These are phyloP conservation scores for Cherax quadricarinatus DNA, from an alignment of 1,140 invertebrate species.

Conservation along the genomic window DNA sequence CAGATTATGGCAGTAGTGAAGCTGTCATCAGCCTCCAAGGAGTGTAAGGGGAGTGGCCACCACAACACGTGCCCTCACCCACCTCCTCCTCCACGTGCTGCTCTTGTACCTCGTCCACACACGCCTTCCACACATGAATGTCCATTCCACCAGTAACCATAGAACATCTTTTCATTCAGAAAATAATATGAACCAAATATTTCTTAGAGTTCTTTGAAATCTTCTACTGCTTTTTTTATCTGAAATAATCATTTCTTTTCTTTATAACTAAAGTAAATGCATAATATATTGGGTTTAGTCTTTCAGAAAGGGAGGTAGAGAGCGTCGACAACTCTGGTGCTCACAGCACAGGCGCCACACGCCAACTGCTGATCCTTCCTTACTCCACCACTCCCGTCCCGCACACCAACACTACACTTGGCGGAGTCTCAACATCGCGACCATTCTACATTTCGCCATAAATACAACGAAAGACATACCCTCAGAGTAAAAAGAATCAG, in stretches of 20 bases:
- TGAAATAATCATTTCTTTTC: too few species aligned
- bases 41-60: neutral
- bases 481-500: neutral
- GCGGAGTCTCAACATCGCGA: conserved; percentile 39
- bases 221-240: too few species aligned
- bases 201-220: too few species aligned
- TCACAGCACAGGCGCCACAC: conserved; percentile 46
- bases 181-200: neutral
- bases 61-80: neutral
- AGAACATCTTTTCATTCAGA: neutral
- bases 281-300: neutral
- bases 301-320: neutral
- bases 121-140: neutral
- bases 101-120: neutral
- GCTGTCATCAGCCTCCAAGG: neutral
- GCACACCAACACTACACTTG: conserved; percentile 18
- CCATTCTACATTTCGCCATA: neutral
- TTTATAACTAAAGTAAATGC: too few species aligned
- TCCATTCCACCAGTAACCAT: neutral
- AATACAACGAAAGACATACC: neutral
- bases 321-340: neutral
- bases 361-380: conserved; percentile 52
- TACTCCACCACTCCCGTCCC: conserved; percentile 37
- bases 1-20: neutral
- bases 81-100: neutral